Base-by-base conservation (phyloP, 92 coral and sea anemone species). In the Bergia sp. region DNA sequence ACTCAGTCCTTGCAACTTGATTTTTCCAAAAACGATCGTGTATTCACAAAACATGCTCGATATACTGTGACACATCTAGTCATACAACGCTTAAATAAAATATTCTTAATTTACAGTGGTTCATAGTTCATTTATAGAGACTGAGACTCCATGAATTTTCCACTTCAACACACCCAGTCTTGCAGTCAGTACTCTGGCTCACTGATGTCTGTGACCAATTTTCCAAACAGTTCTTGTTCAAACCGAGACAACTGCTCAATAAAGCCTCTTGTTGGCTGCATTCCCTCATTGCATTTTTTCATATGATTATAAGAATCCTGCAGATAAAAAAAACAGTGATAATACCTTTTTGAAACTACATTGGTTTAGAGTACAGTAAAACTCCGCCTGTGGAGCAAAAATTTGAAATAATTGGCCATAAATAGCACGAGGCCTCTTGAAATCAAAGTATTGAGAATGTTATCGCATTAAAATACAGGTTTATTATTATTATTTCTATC, bases 191-290 rank as follows among this genome's bases (percentile, higher is more conserved):
- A 97, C 66, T 85, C 87, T 13, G 98, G 97, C 65, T 97, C 99
- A 80, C 88, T 90, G 53, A 97, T 94, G 81, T 96, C 99, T 3
- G 99, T 97, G 57, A 97, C 89, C 37, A 86, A 38, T 7, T 92
- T 92, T 16, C 99, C 99, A 92, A 91, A 96, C 85, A 97, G 80
- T 85, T 96, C 89, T 41, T 93, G 95, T 85, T 97, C 99, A 95
- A 98, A 97, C 16, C 92, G 89, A 5, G 97, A 93, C 81, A 97
- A 90, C 86, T 97, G 99, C 76, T 96, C 95, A 64, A 96, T 97
- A 75, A 97, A 97, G 18, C 95, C 93, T 88, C 98, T 71, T 3
- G 94, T 97, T 41, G 97, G 99, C 66, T 97, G 99, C 95, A 96
- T 97, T 85, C 96, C 93, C 82, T 90, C 92, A 65, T 90, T 91